Evolutionary conservation across 2,113 vertebrate species (phyloP), one percentile per base, ranked within the genome.

Genomic region (Scopus umbretta): DNA sequence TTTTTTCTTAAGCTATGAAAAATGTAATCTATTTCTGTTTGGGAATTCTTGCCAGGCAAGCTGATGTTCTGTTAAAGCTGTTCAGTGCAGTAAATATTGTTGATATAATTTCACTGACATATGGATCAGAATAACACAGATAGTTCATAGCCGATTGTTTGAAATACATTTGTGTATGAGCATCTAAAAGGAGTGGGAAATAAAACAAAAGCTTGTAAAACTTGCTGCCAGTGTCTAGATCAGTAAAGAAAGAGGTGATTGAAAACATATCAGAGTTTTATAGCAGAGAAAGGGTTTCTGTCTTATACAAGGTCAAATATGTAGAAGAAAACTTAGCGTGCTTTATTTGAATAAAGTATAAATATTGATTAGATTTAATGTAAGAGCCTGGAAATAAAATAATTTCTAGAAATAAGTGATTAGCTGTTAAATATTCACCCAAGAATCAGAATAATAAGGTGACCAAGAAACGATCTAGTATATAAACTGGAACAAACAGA

Each of bases 361-460:
- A 98, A 97, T 97, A 97, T 97, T 97, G 92, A 98, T 97, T 96
- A 94, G 43, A 87, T 85, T 88, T 86, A 88, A 94, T 43, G 30
- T 40, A 95, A 83, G 38, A 94, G 63, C 59, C 80, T 95, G 59
- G 63, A 88, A 96, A 97, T 92, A 90, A 96, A 97, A 88, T 94
- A 23, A 95, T 95, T 96, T 97, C 93, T 96, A 95, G 96, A 97
- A 92, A 88, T 94, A 97, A n/a, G 34, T 66, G 71, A 96, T 97
- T 97, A 96, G 88, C 90, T 98, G 94, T 95, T 96, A 82, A 85
- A 92, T 61, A 91, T 96, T 91, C 92, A 94, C 70, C 32, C 71
- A 96, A 75, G n/a, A 76, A 92, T 80, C 47, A 95, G 80, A 98
- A 96, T 93, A 97, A 94, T 94, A 94, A 92, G 67, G 76, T 91